A percentile compares a stretch with the other conserved stretches of the same genome.
phyloP scores from a whole-genome alignment of 2,888 invertebrate genomes.

The Epistrophe grossulariae region DNA sequence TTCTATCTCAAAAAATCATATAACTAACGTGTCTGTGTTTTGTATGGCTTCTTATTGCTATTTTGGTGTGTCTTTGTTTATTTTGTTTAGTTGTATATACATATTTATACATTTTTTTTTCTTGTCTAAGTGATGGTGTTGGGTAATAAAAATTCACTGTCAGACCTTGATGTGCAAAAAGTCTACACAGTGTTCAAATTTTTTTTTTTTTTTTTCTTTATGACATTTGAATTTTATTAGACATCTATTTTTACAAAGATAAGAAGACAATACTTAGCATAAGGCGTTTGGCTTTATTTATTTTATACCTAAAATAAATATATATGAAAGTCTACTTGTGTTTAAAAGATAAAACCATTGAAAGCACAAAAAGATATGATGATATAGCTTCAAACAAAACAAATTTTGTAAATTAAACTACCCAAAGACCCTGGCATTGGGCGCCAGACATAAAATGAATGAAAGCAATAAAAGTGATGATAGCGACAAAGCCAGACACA shows the following conservation, averaged over 20 bases:
- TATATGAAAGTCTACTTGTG: conserved; percentile 4
- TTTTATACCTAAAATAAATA: background rate
- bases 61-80: conserved; percentile 36
- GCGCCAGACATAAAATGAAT: conserved; percentile 36
- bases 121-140: conserved; percentile 1
- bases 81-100: background rate
- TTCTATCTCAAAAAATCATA: conserved; percentile 46
- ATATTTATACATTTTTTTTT: background rate
- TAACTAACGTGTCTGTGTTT: conserved; percentile 37
- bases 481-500: conserved; percentile 17
- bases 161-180: conserved; percentile 33
- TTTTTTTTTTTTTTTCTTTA: conserved; percentile 4
- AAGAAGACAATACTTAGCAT: conserved; percentile 37
- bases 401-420: conserved; percentile 34
- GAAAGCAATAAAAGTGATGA: conserved; percentile 25
- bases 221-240: conserved; percentile 43
- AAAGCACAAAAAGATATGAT: conserved; percentile 35
- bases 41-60: conserved; percentile 57
- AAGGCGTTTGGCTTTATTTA: conserved; percentile 29
- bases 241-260: conserved; percentile 28
- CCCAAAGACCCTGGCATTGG: conserved; percentile 18
- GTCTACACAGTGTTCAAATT: background rate
- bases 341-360: conserved; percentile 28
- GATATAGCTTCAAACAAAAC: conserved; percentile 23
- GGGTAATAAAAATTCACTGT: conserved; percentile 25